Evolutionary conservation across 2,797 vertebrate genomes (phyloP).

Genomic region (Pterois miles): DNA sequence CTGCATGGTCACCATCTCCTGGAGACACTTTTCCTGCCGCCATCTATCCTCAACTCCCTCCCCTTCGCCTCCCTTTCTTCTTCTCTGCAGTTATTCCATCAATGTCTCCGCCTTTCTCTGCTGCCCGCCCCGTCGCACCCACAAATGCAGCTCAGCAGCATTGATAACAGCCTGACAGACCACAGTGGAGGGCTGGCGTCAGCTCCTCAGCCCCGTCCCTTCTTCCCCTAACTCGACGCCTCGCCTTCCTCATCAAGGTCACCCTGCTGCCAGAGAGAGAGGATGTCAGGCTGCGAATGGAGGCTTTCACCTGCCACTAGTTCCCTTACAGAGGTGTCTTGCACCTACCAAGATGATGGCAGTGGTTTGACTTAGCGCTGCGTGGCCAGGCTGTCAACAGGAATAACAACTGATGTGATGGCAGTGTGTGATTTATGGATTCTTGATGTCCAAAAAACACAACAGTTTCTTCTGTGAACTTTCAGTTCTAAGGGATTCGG

Average conservation of each 20-base stretch:
- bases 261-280: slow-evolving; percentile 46
- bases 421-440: neutral
- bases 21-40: slow-evolving; percentile 55
- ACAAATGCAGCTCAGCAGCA: slow-evolving; percentile 70
- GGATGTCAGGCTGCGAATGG: slow-evolving; percentile 41
- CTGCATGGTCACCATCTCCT: slow-evolving; percentile 60
- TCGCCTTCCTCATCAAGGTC: slow-evolving; percentile 76
- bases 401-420: neutral
- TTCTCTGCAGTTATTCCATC: slow-evolving; percentile 55
- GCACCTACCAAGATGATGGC: slow-evolving; percentile 6
- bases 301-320: slow-evolving; percentile 55
- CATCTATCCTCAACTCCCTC: slow-evolving; percentile 47
- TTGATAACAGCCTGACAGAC: slow-evolving; percentile 82
- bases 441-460: neutral
- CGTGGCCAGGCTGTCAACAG: neutral
- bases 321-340: slow-evolving; percentile 32
- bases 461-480: neutral
- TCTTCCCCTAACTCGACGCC: slow-evolving; percentile 38
- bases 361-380: slow-evolving; percentile 17
- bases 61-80: neutral
- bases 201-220: slow-evolving; percentile 44
- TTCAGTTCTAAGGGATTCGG: neutral
- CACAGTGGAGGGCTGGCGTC: slow-evolving; percentile 65
- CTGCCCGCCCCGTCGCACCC: slow-evolving; percentile 37
- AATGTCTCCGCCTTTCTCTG: slow-evolving; percentile 39